Evolutionary conservation across 2,113 vertebrate species (phyloP), one percentile per base, ranked within the genome.

Genomic region (Nothocercus julius): DNA sequence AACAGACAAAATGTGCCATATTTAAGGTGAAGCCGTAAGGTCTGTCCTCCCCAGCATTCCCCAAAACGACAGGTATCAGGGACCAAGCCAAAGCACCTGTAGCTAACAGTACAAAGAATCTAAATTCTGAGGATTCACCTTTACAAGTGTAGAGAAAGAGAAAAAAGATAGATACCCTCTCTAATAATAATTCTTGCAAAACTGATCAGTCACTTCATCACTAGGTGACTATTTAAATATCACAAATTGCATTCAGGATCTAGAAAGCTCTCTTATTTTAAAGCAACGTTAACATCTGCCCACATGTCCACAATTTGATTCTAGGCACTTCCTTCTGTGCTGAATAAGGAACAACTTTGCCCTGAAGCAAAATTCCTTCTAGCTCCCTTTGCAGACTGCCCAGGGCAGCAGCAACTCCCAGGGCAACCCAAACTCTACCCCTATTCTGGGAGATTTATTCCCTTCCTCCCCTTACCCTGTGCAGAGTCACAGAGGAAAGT

Each of bases 151-250:
- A 63, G 38, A 61, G 11, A 84, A 93, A 72, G 19, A 20, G 13
- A 34, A 45, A 86, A 11, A 24, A 72, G 76, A 42, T 1, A 69
- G 38, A 78, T 62, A 7, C 4, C 28, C 24, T 32, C 12, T n/a
- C 63, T 91, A 66, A 79, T 92, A 91, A 61, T 25, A 80, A 58
- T 66, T 62, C 58, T 16, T 87, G 72, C n/a, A 87, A 82, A 94
- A 89, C 24, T 36, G 5, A 72, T 61, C 7, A 73, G 34, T 63
- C 53, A 73, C 82, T 79, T 80, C 66, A 82, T 66, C 63, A 54
- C 63, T 1, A 66, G 7, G 24, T 63, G n/a, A 25, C 61, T 25
- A 63, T 63, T 36, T 25, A 63, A 63, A 34, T 38, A 36, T 15
- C 10, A 8, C 34, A 38, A 14, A 36, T 36, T 63, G 9, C 20